Evolutionary conservation across 2,797 vertebrate species (phyloP), one percentile per base, ranked within the genome.

Genomic region (Labeo calbasu): DNA sequence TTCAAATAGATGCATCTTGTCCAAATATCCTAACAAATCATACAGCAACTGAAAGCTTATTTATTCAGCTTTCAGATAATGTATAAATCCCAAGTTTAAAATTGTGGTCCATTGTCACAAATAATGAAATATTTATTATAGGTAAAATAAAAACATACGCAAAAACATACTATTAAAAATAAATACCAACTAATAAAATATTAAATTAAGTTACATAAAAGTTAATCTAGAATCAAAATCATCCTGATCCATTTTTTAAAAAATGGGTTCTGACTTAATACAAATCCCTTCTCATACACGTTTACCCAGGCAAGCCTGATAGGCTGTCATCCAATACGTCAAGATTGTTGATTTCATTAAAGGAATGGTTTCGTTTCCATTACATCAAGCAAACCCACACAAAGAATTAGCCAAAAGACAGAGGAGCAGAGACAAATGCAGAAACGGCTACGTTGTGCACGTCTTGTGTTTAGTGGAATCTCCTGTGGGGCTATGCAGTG

Each of bases 381-480:
- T 63, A 40, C 19, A 85, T 32, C 85, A 71, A 68, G 72, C 19
- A 66, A 81, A 59, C 73, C 43, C 10, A 12, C 28, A 82, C 55
- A 19, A 85, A 83, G 36, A 87, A 87, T 75, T 69, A 57, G 55
- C 43, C 59, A 57, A 43, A 36, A 10, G 28, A n/a, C 36, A n/a
- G 63, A 36, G 21, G 15, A 55, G 50, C n/a, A 7, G 32, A 40
- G 50, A 68, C 21, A 69, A 75, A 73, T 19, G 46, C 23, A 36
- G 40, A 15, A 32, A 46, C 43, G 32, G 53, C 82, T 25, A 66
- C 7, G 70, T 43, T 66, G 48, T 12, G 65, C 46, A 43, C 5
- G 32, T 86, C 79, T 83, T 83, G 4, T 77, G n/a, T 81, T 78
- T 81, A 36, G 40, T 77, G 55, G 69, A 79, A 77, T 76, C 70